Evolutionary conservation across 1,140 invertebrate species (phyloP).

Genomic region (Patella vulgata): DNA sequence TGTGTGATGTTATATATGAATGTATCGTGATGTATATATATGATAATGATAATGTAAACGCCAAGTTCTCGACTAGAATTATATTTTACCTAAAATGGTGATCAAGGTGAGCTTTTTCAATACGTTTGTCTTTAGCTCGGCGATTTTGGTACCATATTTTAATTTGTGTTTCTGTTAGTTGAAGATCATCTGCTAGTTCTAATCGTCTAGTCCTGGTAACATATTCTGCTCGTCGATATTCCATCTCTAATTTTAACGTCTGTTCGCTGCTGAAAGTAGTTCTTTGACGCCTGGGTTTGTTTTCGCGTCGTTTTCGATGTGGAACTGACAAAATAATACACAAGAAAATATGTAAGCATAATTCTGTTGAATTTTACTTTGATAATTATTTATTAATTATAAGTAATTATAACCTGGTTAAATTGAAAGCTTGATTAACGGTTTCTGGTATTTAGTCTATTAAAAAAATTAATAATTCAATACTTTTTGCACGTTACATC

Average conservation of each 20-base stretch:
- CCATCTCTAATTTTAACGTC: constrained; percentile 87
- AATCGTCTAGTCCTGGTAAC: constrained; percentile 83
- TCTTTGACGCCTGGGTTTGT: constrained; percentile 84
- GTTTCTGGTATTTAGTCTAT: no score
- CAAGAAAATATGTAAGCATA: neutral
- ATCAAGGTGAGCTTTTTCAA: constrained; percentile 94
- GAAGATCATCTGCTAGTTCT: constrained; percentile 84
- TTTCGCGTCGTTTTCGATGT: constrained; percentile 83
- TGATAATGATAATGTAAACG: no score
- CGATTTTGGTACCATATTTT: constrained; percentile 89
- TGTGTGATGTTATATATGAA: no score
- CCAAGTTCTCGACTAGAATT: no score
- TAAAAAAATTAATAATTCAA: no score
- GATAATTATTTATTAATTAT: no score
- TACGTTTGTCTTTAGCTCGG: constrained; percentile 93
- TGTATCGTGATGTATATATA: no score
- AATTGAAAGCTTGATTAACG: no score
- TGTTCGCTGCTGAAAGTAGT: constrained; percentile 96
- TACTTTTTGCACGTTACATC: no score
- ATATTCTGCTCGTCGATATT: constrained; percentile 90
- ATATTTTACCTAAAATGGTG: constrained; percentile 87
- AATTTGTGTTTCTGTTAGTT: constrained; percentile 82
- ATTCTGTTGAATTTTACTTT: no score
- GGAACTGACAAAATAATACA: constrained; percentile 74
- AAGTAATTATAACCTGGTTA: no score